phyloP scores from a whole-genome alignment of 2,113 vertebrate genomes.

The Centrocercus urophasianus region DNA sequence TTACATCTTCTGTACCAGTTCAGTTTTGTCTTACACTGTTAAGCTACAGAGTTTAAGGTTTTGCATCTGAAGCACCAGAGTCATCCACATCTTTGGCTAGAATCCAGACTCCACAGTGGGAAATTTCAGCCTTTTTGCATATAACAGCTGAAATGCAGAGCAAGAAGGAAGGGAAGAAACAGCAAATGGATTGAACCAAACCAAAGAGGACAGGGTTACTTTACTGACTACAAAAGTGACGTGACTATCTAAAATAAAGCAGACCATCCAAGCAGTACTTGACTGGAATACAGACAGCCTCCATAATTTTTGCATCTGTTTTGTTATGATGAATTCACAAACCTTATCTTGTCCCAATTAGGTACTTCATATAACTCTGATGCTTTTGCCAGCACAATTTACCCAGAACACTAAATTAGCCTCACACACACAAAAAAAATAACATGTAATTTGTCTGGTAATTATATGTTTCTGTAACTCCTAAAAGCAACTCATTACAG shows the following conservation, averaged over 20 bases:
- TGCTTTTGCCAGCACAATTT: constrained; percentile 71
- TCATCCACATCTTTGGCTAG: neutral
- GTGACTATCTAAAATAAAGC: neutral
- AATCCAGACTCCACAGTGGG: neutral
- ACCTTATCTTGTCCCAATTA: constrained; percentile 63
- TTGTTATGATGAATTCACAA: constrained; percentile 33
- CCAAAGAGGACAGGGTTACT: neutral
- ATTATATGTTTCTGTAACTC: constrained; percentile 77
- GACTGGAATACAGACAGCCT: neutral
- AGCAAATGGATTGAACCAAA: neutral
- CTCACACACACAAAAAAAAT: constrained; percentile 58
- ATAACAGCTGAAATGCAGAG: neutral
- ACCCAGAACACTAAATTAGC: constrained; percentile 75
- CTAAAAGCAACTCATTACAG: constrained; percentile 76
- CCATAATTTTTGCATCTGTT: neutral
- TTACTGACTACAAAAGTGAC: neutral
- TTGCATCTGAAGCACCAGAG: neutral
- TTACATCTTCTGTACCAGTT: neutral
- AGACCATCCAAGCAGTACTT: neutral
- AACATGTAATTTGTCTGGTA: constrained; percentile 75
- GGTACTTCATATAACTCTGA: constrained; percentile 59
- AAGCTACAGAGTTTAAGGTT: neutral
- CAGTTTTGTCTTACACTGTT: neutral
- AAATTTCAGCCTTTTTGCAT: neutral
- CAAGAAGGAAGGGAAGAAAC: neutral